Base-by-base conservation (phyloP, 2,888 invertebrate genomes). In the Brenthis daphne region DNA sequence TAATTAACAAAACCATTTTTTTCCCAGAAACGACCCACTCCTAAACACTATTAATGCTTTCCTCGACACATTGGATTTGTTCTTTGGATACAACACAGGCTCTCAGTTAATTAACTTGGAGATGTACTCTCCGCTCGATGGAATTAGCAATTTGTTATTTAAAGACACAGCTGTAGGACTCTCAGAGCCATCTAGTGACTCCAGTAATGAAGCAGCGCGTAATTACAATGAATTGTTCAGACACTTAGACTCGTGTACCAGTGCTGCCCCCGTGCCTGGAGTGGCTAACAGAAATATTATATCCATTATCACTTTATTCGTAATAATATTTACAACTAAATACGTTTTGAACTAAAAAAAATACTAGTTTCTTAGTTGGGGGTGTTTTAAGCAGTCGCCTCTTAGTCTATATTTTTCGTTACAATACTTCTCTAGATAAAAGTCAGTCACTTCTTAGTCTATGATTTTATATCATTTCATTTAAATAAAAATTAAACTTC, bases 111-210 rank as follows among this genome's bases (percentile, higher is more conserved):
- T 89, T 78, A 91, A 91, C 77, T 79, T 94, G 11, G 89, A 93
- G 77, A 89, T 95, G 54, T 96, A 94, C 80, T 94, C 94, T 0
- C 84, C 90, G 0, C 95, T 95, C 82, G 92, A 94, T 70, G 87
- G 90, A 0, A 81, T 79, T 8, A 81, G 76, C 43, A 87, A 95
- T 79, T 83, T 96, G 6, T 82, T 96, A 0, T 95, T 95, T 86
- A 95, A 94, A 77, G 94, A 95, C 74, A 93, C 94, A 0, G 94
- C 94, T 0, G 89, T 93, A 0, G 94, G 94, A 2, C 81, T 95
- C 0, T 89, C 93, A 0, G 89, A 93, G 16, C 87, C 90, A 0
- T 80, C 89, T 0, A 80, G 80, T 0, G 76, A 79, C 0, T 80
- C 90, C 0, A 63, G 73, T 0, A 86, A 89, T 29, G 83, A 82